Conservation (phyloP, 2,797 vertebrate species). For the Spondyliosoma cantharus region DNA sequence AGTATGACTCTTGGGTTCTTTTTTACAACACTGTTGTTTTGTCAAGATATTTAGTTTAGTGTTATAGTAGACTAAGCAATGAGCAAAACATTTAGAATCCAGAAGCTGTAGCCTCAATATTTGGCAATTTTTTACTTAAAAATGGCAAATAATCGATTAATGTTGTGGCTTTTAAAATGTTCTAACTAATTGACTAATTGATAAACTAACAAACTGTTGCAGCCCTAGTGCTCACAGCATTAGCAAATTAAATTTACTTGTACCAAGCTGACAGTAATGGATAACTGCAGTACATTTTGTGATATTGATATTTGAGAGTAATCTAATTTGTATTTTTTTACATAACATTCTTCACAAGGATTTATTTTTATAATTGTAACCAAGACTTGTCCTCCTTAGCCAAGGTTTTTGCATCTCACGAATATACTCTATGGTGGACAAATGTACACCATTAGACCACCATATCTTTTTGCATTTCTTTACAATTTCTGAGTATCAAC, state of each 20-base stretch:
- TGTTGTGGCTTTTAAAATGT: not conserved
- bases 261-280: no score
- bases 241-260: no score
- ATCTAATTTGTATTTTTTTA: not conserved
- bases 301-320: not conserved
- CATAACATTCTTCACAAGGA: not conserved
- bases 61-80: not conserved
- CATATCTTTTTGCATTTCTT: not conserved
- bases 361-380: not conserved
- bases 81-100: not conserved
- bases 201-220: not conserved
- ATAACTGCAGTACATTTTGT: no score
- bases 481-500: no score
- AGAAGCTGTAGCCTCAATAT: not conserved
- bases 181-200: not conserved
- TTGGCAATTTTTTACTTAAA: no score
- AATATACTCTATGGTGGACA: not conserved
- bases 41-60: not conserved
- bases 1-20: no score
- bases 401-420: not conserved
- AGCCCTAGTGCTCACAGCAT: no score
- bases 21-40: not conserved
- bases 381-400: not conserved
- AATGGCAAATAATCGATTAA: not conserved
- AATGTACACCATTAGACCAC: no score